phyloP scores from a whole-genome alignment of 1,140 invertebrate genomes.

The Drosophila insularis region DNA sequence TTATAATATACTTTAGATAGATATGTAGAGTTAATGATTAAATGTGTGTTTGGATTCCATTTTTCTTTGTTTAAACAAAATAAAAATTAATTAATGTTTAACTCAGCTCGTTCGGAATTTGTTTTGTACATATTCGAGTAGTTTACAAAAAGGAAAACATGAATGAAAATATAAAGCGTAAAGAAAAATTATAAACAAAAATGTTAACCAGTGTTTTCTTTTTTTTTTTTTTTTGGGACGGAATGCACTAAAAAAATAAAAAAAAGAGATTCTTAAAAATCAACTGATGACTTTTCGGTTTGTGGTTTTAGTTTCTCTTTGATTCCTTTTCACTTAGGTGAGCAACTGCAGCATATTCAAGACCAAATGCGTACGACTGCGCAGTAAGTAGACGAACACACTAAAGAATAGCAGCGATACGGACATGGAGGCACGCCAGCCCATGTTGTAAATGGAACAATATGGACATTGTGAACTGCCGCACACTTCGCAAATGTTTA shows the following conservation, averaged over 20 bases:
- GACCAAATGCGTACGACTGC: constrained; percentile 74
- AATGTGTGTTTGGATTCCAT: background rate
- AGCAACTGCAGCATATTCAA: constrained; percentile 68
- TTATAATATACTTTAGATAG: constrained; percentile 44
- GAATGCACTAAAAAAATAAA: constrained; percentile 61
- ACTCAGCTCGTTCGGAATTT: constrained; percentile 19
- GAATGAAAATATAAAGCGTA: constrained; percentile 5
- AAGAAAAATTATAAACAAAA: constrained; percentile 41
- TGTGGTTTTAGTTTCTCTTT: constrained; percentile 16
- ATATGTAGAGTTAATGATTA: constrained; percentile 15
- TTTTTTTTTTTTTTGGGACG: constrained; percentile 52
- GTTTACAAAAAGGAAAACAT: constrained; percentile 17
- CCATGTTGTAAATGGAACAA: constrained; percentile 94
- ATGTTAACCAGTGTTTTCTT: constrained; percentile 35
- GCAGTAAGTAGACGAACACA: constrained; percentile 74
- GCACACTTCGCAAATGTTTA: constrained; percentile 99
- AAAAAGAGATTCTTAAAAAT: constrained; percentile 46
- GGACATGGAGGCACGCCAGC: constrained; percentile 80
- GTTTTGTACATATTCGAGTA: constrained; percentile 63
- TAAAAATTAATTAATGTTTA: constrained; percentile 21
- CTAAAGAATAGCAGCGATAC: constrained; percentile 75
- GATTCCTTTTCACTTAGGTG: constrained; percentile 49
- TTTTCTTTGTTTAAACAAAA: constrained; percentile 29
- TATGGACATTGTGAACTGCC: constrained; percentile 99
- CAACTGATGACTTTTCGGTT: constrained; percentile 29